Base-by-base conservation (phyloP, 1,140 invertebrate species). In the Monochamus saltuarius region DNA sequence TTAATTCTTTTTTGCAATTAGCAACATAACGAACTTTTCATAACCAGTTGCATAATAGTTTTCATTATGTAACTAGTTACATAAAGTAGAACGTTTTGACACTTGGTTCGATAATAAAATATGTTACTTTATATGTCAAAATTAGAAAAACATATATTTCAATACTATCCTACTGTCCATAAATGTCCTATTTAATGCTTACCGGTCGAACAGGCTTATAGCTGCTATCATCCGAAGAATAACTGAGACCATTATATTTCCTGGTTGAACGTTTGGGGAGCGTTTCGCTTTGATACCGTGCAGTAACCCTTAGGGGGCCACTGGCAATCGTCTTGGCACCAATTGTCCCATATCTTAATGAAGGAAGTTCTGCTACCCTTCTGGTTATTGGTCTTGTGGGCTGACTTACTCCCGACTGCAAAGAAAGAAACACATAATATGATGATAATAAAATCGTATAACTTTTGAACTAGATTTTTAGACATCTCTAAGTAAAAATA, bases 291-390 rank as follows among this genome's bases (percentile, higher is more conserved):
- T 59, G 43, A 45, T 63, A 40, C 47, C 55, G 50, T 10, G 56
- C 37, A 42, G 50, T 63, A 0, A 17, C 51, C 34, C 63, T 61
- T 34, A 72, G 43, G 7, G 73, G 71, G 17, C 68, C 71, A 14
- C 62, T 69, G 35, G 47, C 47, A 22, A 58, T 42, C 14, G 59
- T 61, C 56, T 56, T 70, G 16, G 65, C 60, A 7, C 66, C 69
- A 13, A 72, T 54, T 10, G 67, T 52, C 7, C 71, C 70, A 56
- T 73, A 73, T 46, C 64, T 53, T n/a, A 74, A 45, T 10, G 68
- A 74, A 9, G 73, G 73, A 13, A 74, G 67, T 64, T 74, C 72
- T 0, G 22, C 22, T 6, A 16, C 16, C 8, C 35, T 14, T 8
- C 22, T 29, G 2, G 22, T 29, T 6, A 11, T 13, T 35, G 16